Base-by-base conservation (phyloP, 37 sponge, comb jelly and placozoan species). In the Lycopodina hypogea region DNA sequence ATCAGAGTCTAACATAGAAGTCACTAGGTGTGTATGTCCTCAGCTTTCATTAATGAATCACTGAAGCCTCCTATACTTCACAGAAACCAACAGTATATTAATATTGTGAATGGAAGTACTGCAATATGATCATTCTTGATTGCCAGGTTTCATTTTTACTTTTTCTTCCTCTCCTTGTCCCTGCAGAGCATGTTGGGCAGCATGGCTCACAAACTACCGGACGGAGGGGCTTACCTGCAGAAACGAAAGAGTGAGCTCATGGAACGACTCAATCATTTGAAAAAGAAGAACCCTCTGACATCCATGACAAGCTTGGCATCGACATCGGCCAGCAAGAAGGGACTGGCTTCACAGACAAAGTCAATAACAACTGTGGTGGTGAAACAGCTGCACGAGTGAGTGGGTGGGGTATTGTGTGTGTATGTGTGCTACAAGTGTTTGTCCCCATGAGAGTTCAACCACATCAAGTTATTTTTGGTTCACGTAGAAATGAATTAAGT, bases 311-410 rank as follows among this genome's bases (percentile, higher is more conserved):
- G 32, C 21, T 19, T 12, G 1, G 34, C 34, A 57, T 28, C 52
- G 28, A 1, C 29, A 12, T 9, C 28, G 35, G 22, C 51, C 17
- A 45, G 36, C 32, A 81, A 72, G 37, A 69, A 56, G 19, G 59
- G 81, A 28, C 45, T 68, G 29, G 75, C 33, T 30, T 22, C 35
- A 6, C 76, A 81, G 71, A 29, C 70, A 30, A 84, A 42, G 40
- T 66, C 69, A 53, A 76, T 89, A 11, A 89, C 90, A 8, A 39
- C 80, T 0, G 81, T 77, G n/a, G 90, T 75, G 1, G 86, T 89
- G 64, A 77, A 81, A 45, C 90, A 89, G 39, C 53, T 89, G 21
- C 85, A 89, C 72, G n/a, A 62, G 89, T 88, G 53, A 63, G 81
- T 56, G 39, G 38, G 14, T n/a, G 1, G 48, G 48, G 48, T 9